Percentiles rank a stretch among this genome's conserved stretches.
Conservation (phyloP, 2,888 invertebrate species). For the Dicycla oo region DNA sequence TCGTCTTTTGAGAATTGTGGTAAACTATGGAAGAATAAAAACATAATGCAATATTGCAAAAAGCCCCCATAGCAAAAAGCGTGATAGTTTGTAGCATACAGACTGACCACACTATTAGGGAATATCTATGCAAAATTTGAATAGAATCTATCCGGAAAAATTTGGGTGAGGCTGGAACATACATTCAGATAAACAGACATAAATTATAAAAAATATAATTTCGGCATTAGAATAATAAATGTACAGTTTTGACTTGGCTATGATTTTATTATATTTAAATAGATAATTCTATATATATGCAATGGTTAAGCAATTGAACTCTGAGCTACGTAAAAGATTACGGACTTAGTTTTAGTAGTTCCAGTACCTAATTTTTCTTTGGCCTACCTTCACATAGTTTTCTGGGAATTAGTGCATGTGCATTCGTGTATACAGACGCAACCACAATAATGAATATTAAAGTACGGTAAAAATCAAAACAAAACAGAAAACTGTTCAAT, state of each 20-base stretch:
- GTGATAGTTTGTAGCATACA: not conserved
- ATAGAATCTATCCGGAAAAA: not conserved
- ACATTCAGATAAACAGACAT: not conserved
- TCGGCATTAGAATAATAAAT: not conserved
- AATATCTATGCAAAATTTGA: not conserved
- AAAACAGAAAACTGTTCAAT: not conserved
- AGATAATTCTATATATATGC: not conserved
- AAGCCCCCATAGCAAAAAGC: not conserved
- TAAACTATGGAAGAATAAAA: not conserved
- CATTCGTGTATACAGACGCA: not conserved
- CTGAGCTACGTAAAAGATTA: not conserved
- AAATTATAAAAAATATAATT: not conserved
- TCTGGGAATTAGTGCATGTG: not conserved
- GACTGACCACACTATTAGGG: not conserved
- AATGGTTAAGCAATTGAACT: no score
- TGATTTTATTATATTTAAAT: not conserved
- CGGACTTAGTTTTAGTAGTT: no score
- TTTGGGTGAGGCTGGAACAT: not conserved
- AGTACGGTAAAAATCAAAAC: not conserved
- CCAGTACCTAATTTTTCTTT: not conserved
- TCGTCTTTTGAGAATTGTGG: not conserved
- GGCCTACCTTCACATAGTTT: not conserved
- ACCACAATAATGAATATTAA: not conserved
- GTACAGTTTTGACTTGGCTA: no score
- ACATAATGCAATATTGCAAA: not conserved